These are phyloP conservation scores for Melanogrammus aeglefinus DNA, from an alignment of 2,797 vertebrate species.

Conservation along the genomic window DNA sequence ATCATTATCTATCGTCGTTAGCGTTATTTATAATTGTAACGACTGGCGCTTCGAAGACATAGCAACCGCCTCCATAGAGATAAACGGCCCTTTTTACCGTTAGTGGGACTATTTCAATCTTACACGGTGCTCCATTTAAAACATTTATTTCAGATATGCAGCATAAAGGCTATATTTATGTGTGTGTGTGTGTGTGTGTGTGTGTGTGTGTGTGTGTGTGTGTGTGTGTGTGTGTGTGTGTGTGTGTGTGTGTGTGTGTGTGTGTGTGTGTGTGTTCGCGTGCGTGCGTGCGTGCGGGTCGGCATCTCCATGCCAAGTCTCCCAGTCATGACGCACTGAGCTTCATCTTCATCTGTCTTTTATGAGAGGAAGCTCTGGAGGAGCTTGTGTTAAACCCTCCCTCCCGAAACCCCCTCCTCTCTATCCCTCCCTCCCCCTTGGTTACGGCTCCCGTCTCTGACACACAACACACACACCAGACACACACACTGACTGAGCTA, in stretches of 20 bases:
- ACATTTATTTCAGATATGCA: constrained; percentile 12
- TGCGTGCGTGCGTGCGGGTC: constrained; percentile 20
- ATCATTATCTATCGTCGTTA: background rate
- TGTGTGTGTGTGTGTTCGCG: constrained; percentile 23
- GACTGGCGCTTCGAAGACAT: background rate
- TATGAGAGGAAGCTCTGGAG: constrained; percentile 53
- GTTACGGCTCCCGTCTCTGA: background rate
- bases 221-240: constrained; percentile 8
- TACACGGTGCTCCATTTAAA: background rate
- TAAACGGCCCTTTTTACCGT: background rate
- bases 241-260: background rate
- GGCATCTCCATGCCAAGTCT: constrained; percentile 35
- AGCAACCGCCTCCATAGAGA: background rate
- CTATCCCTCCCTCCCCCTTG: background rate
- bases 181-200: constrained; percentile 14
- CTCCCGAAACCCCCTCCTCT: constrained; percentile 52
- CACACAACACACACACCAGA: background rate
- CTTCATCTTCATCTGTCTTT: constrained; percentile 60
- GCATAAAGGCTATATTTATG: background rate
- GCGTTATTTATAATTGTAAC: background rate
- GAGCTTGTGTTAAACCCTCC: constrained; percentile 48
- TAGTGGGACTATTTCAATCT: background rate
- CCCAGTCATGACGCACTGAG: constrained; percentile 49
- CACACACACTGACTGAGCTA: too few relatives aligned
- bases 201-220: constrained; percentile 23